A percentile compares a stretch with the other conserved stretches of the same genome.
Evolutionary conservation across 2,113 vertebrate species (phyloP).

Genomic region (Bambusicola thoracicus): DNA sequence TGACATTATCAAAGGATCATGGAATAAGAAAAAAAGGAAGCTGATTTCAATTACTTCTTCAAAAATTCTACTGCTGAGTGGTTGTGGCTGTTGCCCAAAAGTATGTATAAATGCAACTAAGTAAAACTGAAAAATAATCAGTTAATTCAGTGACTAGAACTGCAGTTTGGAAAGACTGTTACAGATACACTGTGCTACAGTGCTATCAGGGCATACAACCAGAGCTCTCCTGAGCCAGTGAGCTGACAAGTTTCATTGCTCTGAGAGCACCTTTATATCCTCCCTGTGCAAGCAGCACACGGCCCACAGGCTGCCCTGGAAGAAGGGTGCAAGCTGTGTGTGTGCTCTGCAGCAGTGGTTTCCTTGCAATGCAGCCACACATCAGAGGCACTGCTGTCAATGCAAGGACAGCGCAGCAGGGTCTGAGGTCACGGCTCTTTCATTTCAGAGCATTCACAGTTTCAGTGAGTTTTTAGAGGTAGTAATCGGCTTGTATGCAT

Average conservation of each 20-base stretch:
- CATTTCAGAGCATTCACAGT: neutral
- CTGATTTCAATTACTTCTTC: neutral
- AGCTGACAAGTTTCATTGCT: neutral
- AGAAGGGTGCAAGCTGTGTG: neutral
- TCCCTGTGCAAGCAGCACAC: neutral
- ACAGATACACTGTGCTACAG: neutral
- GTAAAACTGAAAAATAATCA: neutral
- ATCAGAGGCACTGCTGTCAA: neutral
- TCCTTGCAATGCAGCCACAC: neutral
- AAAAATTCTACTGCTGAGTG: neutral
- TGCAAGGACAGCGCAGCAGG: neutral
- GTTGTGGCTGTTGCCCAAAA: neutral
- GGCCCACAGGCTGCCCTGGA: neutral
- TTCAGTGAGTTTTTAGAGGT: slow-evolving; percentile 9
- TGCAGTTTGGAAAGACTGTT: neutral
- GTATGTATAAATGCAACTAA: neutral
- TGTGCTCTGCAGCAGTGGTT: neutral
- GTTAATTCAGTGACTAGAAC: neutral
- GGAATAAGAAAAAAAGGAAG: neutral
- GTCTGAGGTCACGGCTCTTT: neutral
- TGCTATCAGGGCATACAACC: neutral
- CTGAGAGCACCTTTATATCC: neutral
- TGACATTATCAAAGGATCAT: neutral
- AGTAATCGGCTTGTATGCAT: neutral
- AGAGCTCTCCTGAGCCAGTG: neutral